phyloP scores from a whole-genome alignment of 2,888 invertebrate species.

The Uropetala carovei region DNA sequence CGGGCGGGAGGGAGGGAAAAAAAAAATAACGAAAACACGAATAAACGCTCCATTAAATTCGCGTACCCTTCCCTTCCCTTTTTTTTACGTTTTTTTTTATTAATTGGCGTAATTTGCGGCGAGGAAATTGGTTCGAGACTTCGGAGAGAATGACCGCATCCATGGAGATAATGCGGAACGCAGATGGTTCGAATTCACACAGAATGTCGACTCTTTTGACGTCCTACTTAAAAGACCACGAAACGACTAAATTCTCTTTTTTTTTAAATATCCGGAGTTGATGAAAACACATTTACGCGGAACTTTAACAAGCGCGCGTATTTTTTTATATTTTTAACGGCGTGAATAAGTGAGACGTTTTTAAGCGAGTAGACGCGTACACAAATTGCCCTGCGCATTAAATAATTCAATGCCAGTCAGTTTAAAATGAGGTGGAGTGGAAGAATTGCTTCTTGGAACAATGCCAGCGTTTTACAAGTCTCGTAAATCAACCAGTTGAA shows the following conservation, averaged over 20 bases:
- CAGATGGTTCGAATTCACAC: too few species aligned
- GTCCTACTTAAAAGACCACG: neutral
- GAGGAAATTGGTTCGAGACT: conserved; percentile 17
- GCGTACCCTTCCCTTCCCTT: too few species aligned
- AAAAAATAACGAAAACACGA: neutral
- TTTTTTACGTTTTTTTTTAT: neutral
- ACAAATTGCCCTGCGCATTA: neutral
- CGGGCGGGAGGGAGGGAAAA: neutral
- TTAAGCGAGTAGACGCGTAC: neutral
- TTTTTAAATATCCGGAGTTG: neutral
- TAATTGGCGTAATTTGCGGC: neutral
- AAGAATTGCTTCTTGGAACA: neutral
- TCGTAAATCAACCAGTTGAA: neutral
- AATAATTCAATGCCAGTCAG: neutral
- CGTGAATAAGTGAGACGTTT: neutral
- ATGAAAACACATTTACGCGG: too few species aligned
- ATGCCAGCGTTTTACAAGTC: neutral
- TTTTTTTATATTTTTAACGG: neutral
- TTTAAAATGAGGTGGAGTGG: neutral
- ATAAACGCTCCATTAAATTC: conserved; percentile 2
- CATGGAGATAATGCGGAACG: neutral
- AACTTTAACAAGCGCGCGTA: too few species aligned
- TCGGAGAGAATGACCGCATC: neutral
- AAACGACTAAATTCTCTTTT: neutral
- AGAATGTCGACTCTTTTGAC: neutral